Percentiles rank a stretch among this genome's conserved stretches.
These are phyloP conservation scores for Pseudomyrmex flavicornis DNA, from an alignment of 1,140 invertebrate species.

Conservation along the genomic window DNA sequence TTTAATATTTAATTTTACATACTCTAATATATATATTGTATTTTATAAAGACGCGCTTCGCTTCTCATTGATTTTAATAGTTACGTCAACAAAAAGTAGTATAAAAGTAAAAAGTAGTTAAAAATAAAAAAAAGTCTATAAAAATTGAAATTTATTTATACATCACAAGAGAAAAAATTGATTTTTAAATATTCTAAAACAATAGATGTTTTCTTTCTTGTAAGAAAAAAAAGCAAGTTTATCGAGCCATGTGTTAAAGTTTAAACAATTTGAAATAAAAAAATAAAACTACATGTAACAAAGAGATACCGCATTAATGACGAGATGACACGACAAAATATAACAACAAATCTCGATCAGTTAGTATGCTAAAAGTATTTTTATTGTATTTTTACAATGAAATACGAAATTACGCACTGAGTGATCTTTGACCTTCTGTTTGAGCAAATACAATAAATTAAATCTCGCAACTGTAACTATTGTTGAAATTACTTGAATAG, in stretches of 20 bases:
- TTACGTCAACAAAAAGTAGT: too few species aligned
- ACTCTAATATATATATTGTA: background rate
- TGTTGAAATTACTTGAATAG: constrained; percentile 15
- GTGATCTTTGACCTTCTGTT: background rate
- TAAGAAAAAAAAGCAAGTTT: background rate
- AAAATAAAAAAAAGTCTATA: too few species aligned
- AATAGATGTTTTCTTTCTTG: too few species aligned
- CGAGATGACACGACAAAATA: constrained; percentile 6
- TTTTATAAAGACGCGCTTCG: too few species aligned
- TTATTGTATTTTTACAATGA: background rate
- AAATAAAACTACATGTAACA: background rate
- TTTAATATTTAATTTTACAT: constrained; percentile 1
- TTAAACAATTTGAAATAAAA: too few species aligned
- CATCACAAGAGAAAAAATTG: too few species aligned
- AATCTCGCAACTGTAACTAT: constrained; percentile 5
- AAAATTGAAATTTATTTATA: too few species aligned
- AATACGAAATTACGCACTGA: background rate
- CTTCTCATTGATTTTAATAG: too few species aligned
- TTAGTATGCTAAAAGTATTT: too few species aligned
- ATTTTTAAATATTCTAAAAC: too few species aligned
- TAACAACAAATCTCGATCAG: background rate
- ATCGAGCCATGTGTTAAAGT: background rate
- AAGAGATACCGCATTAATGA: constrained; percentile 9
- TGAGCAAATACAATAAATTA: background rate
- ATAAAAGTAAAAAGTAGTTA: too few species aligned